Conservation (phyloP, 2,797 vertebrate genomes). For the Anniella stebbinsi region DNA sequence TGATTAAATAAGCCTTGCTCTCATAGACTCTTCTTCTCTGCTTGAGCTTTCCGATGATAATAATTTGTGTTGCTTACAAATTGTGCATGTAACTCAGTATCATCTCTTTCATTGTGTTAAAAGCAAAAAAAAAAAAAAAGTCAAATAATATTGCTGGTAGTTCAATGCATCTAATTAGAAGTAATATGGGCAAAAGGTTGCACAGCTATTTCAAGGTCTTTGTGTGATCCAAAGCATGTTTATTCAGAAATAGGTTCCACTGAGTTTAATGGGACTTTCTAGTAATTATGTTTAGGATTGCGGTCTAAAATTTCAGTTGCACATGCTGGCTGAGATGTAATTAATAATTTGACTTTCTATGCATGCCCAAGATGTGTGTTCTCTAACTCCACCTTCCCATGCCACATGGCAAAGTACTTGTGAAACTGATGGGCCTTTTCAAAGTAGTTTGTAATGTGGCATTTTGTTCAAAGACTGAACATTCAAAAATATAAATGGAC, state of each 20-base stretch:
- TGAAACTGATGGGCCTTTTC: background rate
- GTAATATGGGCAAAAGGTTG: conserved; percentile 5
- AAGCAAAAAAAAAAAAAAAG: background rate
- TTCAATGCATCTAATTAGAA: background rate
- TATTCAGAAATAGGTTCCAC: background rate
- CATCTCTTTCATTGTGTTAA: background rate
- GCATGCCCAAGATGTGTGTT: background rate
- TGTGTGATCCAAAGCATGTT: background rate
- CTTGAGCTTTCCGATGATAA: conserved; percentile 45
- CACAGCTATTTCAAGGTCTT: background rate
- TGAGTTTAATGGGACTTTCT: background rate
- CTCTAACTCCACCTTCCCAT: background rate
- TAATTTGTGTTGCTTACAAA: conserved; percentile 39
- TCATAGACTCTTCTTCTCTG: conserved; percentile 41
- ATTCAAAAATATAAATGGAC: background rate
- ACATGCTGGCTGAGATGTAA: background rate
- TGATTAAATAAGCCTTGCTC: conserved; percentile 53
- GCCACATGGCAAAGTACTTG: background rate
- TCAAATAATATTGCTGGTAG: background rate
- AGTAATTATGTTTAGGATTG: background rate
- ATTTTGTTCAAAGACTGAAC: background rate
- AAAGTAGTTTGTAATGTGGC: background rate
- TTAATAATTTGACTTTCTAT: background rate
- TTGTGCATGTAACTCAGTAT: background rate
- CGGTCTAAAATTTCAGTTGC: background rate